A percentile compares a stretch with the other conserved stretches of the same genome.
phyloP scores from a whole-genome alignment of 2,797 vertebrate species.

The Chelmon rostratus region DNA sequence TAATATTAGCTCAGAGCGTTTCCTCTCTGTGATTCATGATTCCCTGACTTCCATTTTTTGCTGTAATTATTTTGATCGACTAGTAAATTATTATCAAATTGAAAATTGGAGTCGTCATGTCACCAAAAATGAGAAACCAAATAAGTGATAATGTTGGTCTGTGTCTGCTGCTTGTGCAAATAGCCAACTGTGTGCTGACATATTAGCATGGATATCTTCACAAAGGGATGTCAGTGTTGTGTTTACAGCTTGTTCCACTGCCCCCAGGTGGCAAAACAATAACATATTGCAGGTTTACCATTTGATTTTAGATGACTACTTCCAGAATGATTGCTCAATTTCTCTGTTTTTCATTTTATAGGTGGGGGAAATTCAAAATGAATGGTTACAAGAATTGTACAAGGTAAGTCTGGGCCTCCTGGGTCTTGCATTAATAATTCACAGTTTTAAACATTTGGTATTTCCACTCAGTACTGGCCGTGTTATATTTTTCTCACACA shows the following conservation, averaged over 20 bases:
- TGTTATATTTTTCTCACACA: neutral
- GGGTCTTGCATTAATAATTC: neutral
- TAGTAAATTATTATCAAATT: too few relatives aligned
- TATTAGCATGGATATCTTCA: neutral
- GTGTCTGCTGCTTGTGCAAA: neutral
- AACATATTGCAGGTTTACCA: neutral
- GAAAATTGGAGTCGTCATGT: rapidly evolving
- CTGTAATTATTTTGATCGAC: neutral
- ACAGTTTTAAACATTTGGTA: constrained; percentile 9
- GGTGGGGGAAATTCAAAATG: constrained; percentile 85
- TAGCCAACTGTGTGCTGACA: neutral
- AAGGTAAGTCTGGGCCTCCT: constrained; percentile 75
- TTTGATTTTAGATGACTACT: neutral
- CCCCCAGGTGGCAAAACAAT: neutral
- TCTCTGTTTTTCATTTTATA: constrained; percentile 64
- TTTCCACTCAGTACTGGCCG: neutral
- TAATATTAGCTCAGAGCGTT: constrained; percentile 18
- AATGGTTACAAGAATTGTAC: constrained; percentile 89
- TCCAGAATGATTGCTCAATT: neutral
- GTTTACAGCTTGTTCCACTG: neutral
- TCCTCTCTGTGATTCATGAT: constrained; percentile 24
- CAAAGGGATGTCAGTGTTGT: neutral
- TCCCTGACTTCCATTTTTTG: constrained; percentile 13
- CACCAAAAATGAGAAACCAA: neutral
- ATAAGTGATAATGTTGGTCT: neutral